These are phyloP conservation scores for Agapornis canus DNA, from an alignment of 2,797 vertebrate species.

Conservation along the genomic window DNA sequence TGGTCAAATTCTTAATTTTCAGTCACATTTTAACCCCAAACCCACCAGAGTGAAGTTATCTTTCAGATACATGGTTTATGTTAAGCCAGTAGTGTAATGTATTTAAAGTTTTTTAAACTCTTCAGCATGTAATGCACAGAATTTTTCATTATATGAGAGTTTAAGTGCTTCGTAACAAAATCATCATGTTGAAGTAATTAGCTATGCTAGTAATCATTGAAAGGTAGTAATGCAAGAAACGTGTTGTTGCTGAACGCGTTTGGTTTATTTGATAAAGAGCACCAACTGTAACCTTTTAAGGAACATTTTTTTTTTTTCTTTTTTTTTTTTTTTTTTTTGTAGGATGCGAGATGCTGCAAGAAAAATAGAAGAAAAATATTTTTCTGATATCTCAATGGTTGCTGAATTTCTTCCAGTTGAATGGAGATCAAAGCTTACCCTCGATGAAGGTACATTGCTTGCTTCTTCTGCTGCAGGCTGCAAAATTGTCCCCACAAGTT, in stretches of 20 bases:
- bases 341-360: constrained; percentile 96
- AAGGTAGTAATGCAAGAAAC: not conserved
- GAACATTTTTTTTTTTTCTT: not conserved
- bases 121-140: not conserved
- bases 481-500: not conserved
- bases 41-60: not conserved
- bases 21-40: not conserved
- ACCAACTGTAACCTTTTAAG: not conserved
- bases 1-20: not conserved
- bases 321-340: not conserved
- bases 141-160: not conserved
- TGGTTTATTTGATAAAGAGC: not conserved
- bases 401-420: constrained; percentile 98
- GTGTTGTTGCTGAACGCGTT: not conserved
- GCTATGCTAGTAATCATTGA: not conserved
- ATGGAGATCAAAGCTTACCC: constrained; percentile 94
- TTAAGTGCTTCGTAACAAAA: not conserved
- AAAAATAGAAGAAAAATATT: constrained; percentile 97
- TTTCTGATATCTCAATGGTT: constrained; percentile 87
- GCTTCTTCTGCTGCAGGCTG: not conserved
- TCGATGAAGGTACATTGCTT: constrained; percentile 88
- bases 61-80: not conserved
- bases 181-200: not conserved
- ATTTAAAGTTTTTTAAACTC: not conserved
- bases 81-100: not conserved